phyloP scores from a whole-genome alignment of 2,888 invertebrate genomes.

The Ophioninae sp. region DNA sequence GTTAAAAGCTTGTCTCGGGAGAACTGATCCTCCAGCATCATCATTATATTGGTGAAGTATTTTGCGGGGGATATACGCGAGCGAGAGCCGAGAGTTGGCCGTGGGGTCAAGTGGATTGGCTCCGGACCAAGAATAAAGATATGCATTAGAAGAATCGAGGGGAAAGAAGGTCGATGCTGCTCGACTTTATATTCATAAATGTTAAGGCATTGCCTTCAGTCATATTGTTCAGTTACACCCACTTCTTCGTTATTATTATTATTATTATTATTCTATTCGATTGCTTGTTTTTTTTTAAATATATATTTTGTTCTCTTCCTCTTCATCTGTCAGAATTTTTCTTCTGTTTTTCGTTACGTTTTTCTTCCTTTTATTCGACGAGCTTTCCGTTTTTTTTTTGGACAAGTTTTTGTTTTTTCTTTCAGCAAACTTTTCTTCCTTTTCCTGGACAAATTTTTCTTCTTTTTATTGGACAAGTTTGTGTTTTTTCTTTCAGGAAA shows the following conservation, averaged over 20 bases:
- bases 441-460: no score
- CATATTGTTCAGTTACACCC: slow-evolving; percentile 17
- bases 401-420: no score
- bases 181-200: slow-evolving; percentile 48
- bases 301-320: background rate
- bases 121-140: slow-evolving; percentile 56
- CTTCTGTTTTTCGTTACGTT: no score
- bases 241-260: background rate
- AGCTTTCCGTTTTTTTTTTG: no score
- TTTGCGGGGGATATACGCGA: slow-evolving; percentile 29
- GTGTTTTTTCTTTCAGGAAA: no score
- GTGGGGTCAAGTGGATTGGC: slow-evolving; percentile 58
- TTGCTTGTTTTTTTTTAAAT: background rate
- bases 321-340: background rate
- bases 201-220: slow-evolving; percentile 44
- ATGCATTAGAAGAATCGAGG: slow-evolving; percentile 47
- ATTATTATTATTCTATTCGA: background rate
- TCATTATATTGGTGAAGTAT: slow-evolving; percentile 51
- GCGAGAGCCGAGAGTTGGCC: slow-evolving; percentile 35
- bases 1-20: slow-evolving; percentile 45
- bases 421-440: no score
- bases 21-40: slow-evolving; percentile 40
- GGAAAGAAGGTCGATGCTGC: slow-evolving; percentile 42
- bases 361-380: no score
- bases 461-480: no score